Evolutionary conservation across 2,797 vertebrate species (phyloP), one percentile per base, ranked within the genome.

Genomic region (Pygocentrus nattereri): DNA sequence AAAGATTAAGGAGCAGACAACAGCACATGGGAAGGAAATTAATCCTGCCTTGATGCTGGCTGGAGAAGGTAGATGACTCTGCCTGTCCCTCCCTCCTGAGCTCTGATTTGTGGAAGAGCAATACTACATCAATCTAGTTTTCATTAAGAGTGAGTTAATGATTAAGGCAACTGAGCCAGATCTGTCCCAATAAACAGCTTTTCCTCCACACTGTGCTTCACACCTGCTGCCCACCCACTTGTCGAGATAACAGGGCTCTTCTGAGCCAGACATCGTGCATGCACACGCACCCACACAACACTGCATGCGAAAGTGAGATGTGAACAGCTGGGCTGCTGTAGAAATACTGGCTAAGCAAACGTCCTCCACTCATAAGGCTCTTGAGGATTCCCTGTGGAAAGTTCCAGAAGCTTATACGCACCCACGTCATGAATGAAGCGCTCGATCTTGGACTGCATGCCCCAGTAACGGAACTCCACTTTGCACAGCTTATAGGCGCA

Each of bases 361-460:
- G 21, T 65, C 59, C 47, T 59, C 58, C 69, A 68, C 44, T 23
- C 54, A 30, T 18, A 44, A 44, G 41, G 41, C 41, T 56, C 47
- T 69, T 2, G 47, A 71, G 68, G 75, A 73, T 65, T 49, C 68
- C 67, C 67, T 59, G 41, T 44, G 41, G 41, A 78, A 61, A 71
- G 54, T 47, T 76, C 41, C 47, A 12, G 56, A 62, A 30, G 49
- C 30, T n/a, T 31, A 41, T 30, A 86, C 83, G 47, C 74, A 86
- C 85, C 85, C 73, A 88, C 97, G 47, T 99, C 98, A 2, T 99
- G 98, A 93, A 99, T 99, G 88, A 99, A 99, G 61, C 98, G 93
- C 88, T 99, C 98, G 0, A 99, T 99, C 93, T 99, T 99, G 0
- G 98, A 98, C 93, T 99, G 98, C 98, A 99, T 99, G 75, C 98